Evolutionary conservation across 1,140 invertebrate species (phyloP), one percentile per base, ranked within the genome.

Genomic region (Apis cerana): DNA sequence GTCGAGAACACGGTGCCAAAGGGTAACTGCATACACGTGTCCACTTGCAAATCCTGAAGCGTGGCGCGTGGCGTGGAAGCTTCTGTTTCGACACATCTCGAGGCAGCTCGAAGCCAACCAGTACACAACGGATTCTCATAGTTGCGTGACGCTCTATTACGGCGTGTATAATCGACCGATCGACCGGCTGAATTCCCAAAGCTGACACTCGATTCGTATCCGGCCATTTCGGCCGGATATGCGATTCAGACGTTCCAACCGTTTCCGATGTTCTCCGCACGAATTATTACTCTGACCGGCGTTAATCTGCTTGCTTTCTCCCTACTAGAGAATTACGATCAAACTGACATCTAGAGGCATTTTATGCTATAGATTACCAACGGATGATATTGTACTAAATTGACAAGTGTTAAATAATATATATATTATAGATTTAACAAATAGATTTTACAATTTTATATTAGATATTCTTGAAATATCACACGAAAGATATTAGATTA

Each of bases 201-300:
- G 75, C 85, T 84, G 86, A 87, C 86, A 84, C 81, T 85, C 86
- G 76, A 84, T 83, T 87, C 85, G 85, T 79, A 86, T 87, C 85
- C 80, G 86, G 75, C 83, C 86, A 80, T 86, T 82, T 86, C 85
- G 81, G 61, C 71, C 70, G 82, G 85, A 87, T 86, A 86, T 76
- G 85, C 76, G 85, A 86, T 87, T 87, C 75, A 86, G 85, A 83
- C 85, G 80, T 82, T 15, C 74, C 56, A 50, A 68, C 64, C 54
- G 80, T 76, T 77, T 78, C 67, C 80, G 67, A 61, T 77, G 74
- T 70, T 78, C 48, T 64, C 10, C 50, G 64, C 65, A 62, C 27
- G 56, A 78, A 82, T 82, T 82, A 82, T 82, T 70, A 43, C 80
- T 50, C 33, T 52, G 43, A 43, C n/a, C 65, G 17, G 43, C 43